Evolutionary conservation across 2,888 invertebrate genomes (phyloP), one percentile per base, ranked within the genome.

Genomic region (Cheilosia urbana): DNA sequence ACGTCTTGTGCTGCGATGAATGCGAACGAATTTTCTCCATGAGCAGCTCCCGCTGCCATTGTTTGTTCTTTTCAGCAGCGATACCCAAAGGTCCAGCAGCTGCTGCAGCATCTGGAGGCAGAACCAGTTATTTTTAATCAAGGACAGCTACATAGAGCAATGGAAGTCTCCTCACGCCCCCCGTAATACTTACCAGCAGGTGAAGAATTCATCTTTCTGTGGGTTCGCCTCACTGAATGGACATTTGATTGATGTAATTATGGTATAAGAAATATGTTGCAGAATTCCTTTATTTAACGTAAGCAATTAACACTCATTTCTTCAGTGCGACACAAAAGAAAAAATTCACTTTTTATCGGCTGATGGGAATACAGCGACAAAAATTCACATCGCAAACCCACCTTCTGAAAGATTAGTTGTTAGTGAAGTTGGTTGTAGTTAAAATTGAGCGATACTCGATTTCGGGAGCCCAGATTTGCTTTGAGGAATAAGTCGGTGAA

Each of bases 1-100:
- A 95, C 85, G 96, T 95, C 82, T 97, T 97, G 89, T 95, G 95
- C 88, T 97, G 96, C 85, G 96, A 94, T 92, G 97, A 96, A 93
- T 97, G 97, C 53, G 96, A 96, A 77, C 98, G 95, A 68, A 98
- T 93, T 90, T 97, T 97, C 91, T 98, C 98, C 98, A 98, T 98
- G 84, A 98, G 93, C 81, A 97, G 94, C 92, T 97, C 97, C 93
- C 96, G 95, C 91, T 97, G 96, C 94, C 95, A 95, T 92, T 95
- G 95, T 91, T 95, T 95, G 84, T 94, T 94, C 89, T 95, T 95
- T 83, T 95, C 95, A 51, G 90, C 90, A 47, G 92, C 90, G 62
- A 90, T 90, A 62, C 68, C 76, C 11, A 87, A 30, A 19, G 79
- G 85, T 2, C 81, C 82, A 60, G 87, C 80, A 72, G 87, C 68